Evolutionary conservation across 2,888 invertebrate species (phyloP).

Genomic region (Cistogaster globosa): DNA sequence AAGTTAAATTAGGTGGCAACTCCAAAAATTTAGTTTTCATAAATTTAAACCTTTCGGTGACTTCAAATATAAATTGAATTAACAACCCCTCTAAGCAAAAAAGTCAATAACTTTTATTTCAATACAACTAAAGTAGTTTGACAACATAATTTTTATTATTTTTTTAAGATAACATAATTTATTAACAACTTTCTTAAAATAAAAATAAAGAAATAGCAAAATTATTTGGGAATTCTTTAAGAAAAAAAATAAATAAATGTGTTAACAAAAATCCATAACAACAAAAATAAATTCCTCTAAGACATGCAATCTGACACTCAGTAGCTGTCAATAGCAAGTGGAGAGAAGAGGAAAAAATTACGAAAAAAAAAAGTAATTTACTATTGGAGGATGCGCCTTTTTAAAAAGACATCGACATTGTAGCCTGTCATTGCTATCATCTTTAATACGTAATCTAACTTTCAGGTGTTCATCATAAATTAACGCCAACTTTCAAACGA

Average conservation of each 20-base stretch:
- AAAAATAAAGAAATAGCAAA: conserved; percentile 6
- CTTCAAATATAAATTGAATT: conserved; percentile 7
- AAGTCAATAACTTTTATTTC: conserved; percentile 35
- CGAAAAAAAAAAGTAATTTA: conserved; percentile 32
- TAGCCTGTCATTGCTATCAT: conserved; percentile 35
- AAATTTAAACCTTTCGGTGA: not conserved
- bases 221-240: conserved; percentile 34
- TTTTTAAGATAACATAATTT: not conserved
- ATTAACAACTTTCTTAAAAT: conserved; percentile 49
- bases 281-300: conserved; percentile 40
- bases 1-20: too few species aligned
- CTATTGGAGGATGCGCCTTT: conserved; percentile 52
- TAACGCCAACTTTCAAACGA: conserved; percentile 73
- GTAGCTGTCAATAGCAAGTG: conserved; percentile 50
- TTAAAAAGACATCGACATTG: conserved; percentile 17
- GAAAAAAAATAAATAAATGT: conserved; percentile 30
- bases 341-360: conserved; percentile 2
- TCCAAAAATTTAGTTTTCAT: too few species aligned
- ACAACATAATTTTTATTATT: not conserved
- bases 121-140: not conserved
- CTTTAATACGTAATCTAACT: conserved; percentile 74
- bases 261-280: not conserved
- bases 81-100: conserved; percentile 11
- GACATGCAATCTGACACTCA: conserved; percentile 2
- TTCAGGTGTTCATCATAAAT: conserved; percentile 80